Evolutionary conservation across 2,113 vertebrate genomes (phyloP), one percentile per base, ranked within the genome.

Genomic region (Lepus timidus): DNA sequence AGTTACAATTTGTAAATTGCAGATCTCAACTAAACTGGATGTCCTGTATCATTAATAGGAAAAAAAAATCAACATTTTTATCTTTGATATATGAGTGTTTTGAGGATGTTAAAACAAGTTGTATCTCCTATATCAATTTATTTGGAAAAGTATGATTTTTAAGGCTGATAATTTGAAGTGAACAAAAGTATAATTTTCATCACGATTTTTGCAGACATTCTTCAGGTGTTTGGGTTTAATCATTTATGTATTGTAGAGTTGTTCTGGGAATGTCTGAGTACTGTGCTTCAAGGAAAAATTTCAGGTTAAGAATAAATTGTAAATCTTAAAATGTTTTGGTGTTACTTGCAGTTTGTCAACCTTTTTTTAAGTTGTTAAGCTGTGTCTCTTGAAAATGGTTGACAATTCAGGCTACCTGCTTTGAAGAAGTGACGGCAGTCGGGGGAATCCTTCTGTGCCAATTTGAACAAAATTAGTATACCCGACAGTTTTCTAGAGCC

Each of bases 141-240:
- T 97, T 88, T 64, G 88, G 91, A 97, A 97, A 94, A 58, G 25
- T 76, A 70, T 97, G 4, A 90, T 58, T 95, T 97, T 97, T 70
- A 98, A 96, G 91, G 96, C 96, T 96, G 94, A 95, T 97, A 65
- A 94, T 90, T 97, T 98, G 95, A 96, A 96, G 94, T 98, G 96
- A 96, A 96, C 92, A 90, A 25, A 93, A 98, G 96, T 97, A 96
- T 74, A 97, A 94, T 97, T 96, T 96, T 84, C 96, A 97, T 96
- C 96, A 96, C 94, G 88, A 95, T 97, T 98, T 98, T 98, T 97
- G 93, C 97, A 98, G 94, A 98, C 55, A 89, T 96, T 97, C 85
- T 98, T 96, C 13, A 93, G 89, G 94, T 98, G 90, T 96, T 97
- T 94, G 89, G 10, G 76, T 36, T 92, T 96, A 36, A 90, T 93